Evolutionary conservation across 1,140 invertebrate genomes (phyloP), one percentile per base, ranked within the genome.

Genomic region (Apocrypta bakeri): DNA sequence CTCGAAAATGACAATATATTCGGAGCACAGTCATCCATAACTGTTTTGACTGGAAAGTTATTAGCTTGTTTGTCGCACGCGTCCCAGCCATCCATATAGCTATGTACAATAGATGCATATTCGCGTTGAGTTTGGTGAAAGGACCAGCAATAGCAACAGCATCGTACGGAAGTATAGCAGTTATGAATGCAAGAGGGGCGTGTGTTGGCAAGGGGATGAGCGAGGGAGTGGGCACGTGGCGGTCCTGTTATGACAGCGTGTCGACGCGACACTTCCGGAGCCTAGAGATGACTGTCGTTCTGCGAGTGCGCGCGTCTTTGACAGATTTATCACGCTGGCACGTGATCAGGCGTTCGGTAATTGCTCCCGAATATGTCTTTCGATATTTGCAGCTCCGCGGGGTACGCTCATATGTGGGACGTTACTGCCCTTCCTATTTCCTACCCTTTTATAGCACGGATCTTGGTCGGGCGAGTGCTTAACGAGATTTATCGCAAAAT

Each of bases 231-330:
- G 64, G 72, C 80, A 33, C 72, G 80, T 75, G 72, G 87, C 88
- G 87, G 87, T 86, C 87, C 83, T 91, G 90, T 91, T 91, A 91
- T 91, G 90, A 91, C 90, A 90, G 88, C 81, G 85, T 85, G 86
- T 82, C 86, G 86, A 88, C 87, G 86, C 87, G 87, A 87, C 85
- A 87, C 88, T 90, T 90, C 90, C 89, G 87, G 84, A 21, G 68
- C 68, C 61, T 69, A 75, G 75, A 24, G 12, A 69, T 77, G 33
- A 37, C 33, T 37, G 9, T n/a, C n/a, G n/a, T 79, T 84, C 84
- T 64, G 83, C 78, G 79, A 48, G 76, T 76, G 83, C 76, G 48
- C 76, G 83, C 80, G n/a, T n/a, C n/a, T n/a, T n/a, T n/a, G 87
- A 72, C 81, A 89, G 89, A 89, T 89, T 90, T 90, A 90, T 90